Percentiles rank a stretch among this genome's conserved stretches.
These are phyloP conservation scores for Petrophora chlorosata DNA, from an alignment of 2,888 invertebrate species.

Conservation along the genomic window DNA sequence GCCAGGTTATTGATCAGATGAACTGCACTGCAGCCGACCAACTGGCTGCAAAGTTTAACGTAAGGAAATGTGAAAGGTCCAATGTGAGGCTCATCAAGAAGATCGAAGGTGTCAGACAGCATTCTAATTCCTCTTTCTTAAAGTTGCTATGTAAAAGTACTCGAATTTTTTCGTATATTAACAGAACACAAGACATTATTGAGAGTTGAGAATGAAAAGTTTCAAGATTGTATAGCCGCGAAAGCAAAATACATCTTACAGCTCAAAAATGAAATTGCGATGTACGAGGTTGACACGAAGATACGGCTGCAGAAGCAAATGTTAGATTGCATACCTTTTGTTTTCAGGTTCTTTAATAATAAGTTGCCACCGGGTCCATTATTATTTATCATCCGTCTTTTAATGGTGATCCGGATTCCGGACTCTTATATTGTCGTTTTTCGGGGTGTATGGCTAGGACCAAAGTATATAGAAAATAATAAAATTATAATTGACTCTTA, in stretches of 20 bases:
- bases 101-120: conserved; percentile 74
- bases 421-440: too few relatives aligned
- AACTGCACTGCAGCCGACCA: conserved; percentile 75
- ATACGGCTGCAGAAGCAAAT: conserved; percentile 52
- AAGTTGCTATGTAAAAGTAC: not conserved
- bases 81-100: conserved; percentile 63
- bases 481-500: too few relatives aligned
- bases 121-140: not conserved
- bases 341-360: not conserved
- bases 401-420: too few relatives aligned
- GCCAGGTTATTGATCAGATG: conserved; percentile 67
- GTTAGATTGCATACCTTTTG: conserved; percentile 40
- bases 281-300: conserved; percentile 44
- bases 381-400: too few relatives aligned
- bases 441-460: too few relatives aligned
- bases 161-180: not conserved
- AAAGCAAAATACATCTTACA: conserved; percentile 57
- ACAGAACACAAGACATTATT: conserved; percentile 52
- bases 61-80: conserved; percentile 69
- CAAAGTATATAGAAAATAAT: too few relatives aligned
- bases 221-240: conserved; percentile 49
- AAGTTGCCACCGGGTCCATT: not conserved
- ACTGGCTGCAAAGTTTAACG: conserved; percentile 62
- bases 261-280: conserved; percentile 48
- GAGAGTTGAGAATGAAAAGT: conserved; percentile 55